phyloP scores from a whole-genome alignment of 2,888 invertebrate species.

The Allophyes oxyacanthae region DNA sequence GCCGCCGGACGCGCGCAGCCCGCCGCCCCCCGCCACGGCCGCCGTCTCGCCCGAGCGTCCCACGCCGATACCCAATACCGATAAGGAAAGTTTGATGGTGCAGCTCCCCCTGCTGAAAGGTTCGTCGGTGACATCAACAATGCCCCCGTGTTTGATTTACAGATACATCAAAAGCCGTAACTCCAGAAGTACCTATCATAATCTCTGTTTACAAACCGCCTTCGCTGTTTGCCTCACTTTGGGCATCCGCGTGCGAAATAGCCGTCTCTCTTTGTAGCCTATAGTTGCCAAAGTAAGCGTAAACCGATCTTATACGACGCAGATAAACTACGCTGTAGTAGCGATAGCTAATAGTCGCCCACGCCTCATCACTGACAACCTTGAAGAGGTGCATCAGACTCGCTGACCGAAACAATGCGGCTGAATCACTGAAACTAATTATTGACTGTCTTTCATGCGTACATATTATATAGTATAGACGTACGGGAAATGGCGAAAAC shows the following conservation, averaged over 20 bases:
- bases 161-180: conserved; percentile 38
- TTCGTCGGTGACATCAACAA: conserved; percentile 67
- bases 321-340: conserved; percentile 43
- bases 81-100: conserved; percentile 85
- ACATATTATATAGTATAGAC: conserved; percentile 40
- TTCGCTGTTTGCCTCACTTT: conserved; percentile 58
- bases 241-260: conserved; percentile 62
- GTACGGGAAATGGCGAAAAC: conserved; percentile 75
- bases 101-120: conserved; percentile 88
- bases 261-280: conserved; percentile 65
- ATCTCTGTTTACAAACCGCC: conserved; percentile 67
- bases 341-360: conserved; percentile 56
- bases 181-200: conserved; percentile 11
- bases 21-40: conserved; percentile 74
- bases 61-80: conserved; percentile 69
- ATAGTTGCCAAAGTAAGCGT: conserved; percentile 48
- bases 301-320: conserved; percentile 32
- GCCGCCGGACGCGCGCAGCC: conserved; percentile 82
- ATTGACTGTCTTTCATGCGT: conserved; percentile 46
- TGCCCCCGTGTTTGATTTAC: conserved; percentile 28
- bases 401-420: conserved; percentile 60
- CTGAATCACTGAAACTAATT: conserved; percentile 57
- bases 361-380: conserved; percentile 61
- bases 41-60: conserved; percentile 75
- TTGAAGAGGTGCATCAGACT: conserved; percentile 61